Conservation (phyloP, 1,140 invertebrate genomes). For the Caerostris darwini region DNA sequence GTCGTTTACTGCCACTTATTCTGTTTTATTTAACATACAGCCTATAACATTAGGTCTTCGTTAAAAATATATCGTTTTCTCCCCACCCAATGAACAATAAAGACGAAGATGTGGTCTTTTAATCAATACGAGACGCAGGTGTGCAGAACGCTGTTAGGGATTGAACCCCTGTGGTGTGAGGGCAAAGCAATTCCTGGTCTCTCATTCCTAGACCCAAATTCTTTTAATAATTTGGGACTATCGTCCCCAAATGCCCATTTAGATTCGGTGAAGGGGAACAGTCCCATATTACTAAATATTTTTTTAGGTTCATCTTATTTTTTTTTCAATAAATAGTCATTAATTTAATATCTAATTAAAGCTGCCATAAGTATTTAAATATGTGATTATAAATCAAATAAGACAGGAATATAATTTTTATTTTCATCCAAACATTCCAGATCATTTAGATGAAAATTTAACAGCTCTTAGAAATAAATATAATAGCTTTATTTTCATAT, state of each 20-base stretch:
- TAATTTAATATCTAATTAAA: too few relatives aligned
- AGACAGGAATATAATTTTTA: too few relatives aligned
- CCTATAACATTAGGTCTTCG: constrained; percentile 58
- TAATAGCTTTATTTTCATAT: too few relatives aligned
- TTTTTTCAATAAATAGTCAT: too few relatives aligned
- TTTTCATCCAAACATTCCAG: too few relatives aligned
- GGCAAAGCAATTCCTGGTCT: constrained; percentile 54
- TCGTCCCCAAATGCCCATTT: constrained; percentile 35
- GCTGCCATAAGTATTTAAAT: too few relatives aligned
- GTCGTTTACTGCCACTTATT: constrained; percentile 51
- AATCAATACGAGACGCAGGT: constrained; percentile 74
- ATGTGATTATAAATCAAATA: too few relatives aligned
- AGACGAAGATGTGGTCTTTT: constrained; percentile 46
- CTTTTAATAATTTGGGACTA: constrained; percentile 61
- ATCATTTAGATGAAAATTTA: too few relatives aligned
- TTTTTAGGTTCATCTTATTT: too few relatives aligned
- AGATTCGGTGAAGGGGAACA: not conserved
- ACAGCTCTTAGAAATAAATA: too few relatives aligned
- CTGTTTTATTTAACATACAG: constrained; percentile 50
- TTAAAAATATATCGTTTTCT: constrained; percentile 68
- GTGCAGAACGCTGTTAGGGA: constrained; percentile 38
- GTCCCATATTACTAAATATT: too few relatives aligned
- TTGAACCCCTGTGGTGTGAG: constrained; percentile 19
- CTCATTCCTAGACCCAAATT: constrained; percentile 45
- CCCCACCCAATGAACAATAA: constrained; percentile 41